phyloP scores from a whole-genome alignment of 2,888 invertebrate genomes.

The Dryococelus australis region DNA sequence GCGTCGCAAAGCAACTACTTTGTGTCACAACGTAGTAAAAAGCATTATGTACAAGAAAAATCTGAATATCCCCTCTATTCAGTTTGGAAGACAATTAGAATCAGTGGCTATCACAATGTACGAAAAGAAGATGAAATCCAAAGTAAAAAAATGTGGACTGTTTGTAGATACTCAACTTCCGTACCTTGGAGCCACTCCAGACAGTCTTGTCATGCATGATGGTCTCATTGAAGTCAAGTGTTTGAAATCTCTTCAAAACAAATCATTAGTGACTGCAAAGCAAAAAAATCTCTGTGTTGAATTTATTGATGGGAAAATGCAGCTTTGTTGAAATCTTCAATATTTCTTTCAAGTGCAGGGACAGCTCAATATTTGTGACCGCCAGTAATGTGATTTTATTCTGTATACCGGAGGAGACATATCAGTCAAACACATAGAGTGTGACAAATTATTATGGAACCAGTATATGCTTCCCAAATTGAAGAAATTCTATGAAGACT shows the following conservation, averaged over 20 bases:
- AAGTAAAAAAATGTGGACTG: slow-evolving; percentile 12
- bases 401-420: slow-evolving; percentile 20
- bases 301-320: neutral
- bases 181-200: slow-evolving; percentile 19
- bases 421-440: slow-evolving; percentile 12
- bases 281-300: neutral
- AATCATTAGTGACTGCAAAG: neutral
- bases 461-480: slow-evolving; percentile 33
- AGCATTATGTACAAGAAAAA: neutral
- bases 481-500: slow-evolving; percentile 26
- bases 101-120: neutral
- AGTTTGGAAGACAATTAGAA: slow-evolving; percentile 3
- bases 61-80: neutral
- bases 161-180: neutral
- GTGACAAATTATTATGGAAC: slow-evolving; percentile 25
- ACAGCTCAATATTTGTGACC: slow-evolving; percentile 32
- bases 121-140: neutral
- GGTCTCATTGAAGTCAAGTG: neutral
- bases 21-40: slow-evolving; percentile 11
- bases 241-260: neutral
- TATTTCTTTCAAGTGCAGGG: slow-evolving; percentile 27
- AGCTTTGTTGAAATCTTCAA: neutral
- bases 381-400: slow-evolving; percentile 31
- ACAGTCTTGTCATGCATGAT: neutral
- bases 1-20: neutral